Evolutionary conservation across 2,888 invertebrate genomes (phyloP).

Genomic region (Xestia sexstrigata): DNA sequence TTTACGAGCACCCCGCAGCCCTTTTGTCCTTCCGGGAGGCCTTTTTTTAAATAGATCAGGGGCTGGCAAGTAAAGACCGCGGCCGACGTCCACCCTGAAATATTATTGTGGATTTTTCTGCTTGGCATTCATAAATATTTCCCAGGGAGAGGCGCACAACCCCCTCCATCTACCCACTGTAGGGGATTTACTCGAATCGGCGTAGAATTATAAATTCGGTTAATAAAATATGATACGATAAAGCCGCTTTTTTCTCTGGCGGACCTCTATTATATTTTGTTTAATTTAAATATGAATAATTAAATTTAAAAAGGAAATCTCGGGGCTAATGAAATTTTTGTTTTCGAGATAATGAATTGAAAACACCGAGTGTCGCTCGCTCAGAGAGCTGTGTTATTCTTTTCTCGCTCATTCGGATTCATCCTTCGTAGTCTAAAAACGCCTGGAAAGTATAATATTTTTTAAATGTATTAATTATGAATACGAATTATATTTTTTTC

Average conservation of each 20-base stretch:
- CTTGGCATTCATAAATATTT: slow-evolving; percentile 90
- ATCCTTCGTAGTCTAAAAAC: slow-evolving; percentile 82
- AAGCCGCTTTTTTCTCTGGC: slow-evolving; percentile 85
- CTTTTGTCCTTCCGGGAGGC: slow-evolving; percentile 89
- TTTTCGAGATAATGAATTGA: slow-evolving; percentile 91
- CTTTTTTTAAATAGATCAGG: slow-evolving; percentile 91
- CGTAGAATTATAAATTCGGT: slow-evolving; percentile 90
- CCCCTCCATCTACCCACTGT: slow-evolving; percentile 66
- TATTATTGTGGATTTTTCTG: slow-evolving; percentile 91
- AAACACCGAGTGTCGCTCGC: slow-evolving; percentile 87
- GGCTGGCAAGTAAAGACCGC: slow-evolving; percentile 88
- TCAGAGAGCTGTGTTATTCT: slow-evolving; percentile 84
- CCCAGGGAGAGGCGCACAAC: slow-evolving; percentile 74
- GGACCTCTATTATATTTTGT: slow-evolving; percentile 90
- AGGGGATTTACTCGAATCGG: slow-evolving; percentile 87
- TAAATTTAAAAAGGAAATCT: slow-evolving; percentile 90
- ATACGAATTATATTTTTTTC: slow-evolving; percentile 80
- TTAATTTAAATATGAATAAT: slow-evolving; percentile 91
- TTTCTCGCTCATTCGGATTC: slow-evolving; percentile 89
- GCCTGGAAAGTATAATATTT: slow-evolving; percentile 75
- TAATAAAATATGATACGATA: slow-evolving; percentile 91
- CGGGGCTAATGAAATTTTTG: slow-evolving; percentile 90
- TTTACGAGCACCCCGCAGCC: slow-evolving; percentile 86
- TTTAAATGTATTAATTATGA: slow-evolving; percentile 88
- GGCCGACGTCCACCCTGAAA: slow-evolving; percentile 88